Evolutionary conservation across 2,888 invertebrate genomes (phyloP), one percentile per base, ranked within the genome.

Genomic region (Sesia bembeciformis): DNA sequence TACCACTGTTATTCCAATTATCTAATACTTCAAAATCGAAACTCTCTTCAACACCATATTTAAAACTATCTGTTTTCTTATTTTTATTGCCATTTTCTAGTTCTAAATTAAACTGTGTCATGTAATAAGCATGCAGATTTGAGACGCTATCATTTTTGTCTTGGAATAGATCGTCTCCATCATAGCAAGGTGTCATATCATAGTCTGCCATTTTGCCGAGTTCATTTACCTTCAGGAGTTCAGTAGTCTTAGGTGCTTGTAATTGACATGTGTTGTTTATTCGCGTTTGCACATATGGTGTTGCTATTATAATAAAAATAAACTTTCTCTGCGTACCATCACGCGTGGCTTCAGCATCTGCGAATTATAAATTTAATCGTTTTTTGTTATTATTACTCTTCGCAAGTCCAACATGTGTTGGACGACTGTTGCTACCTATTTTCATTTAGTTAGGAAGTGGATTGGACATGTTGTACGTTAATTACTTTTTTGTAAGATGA

Each of bases 301-400:
- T 80, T 79, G 87, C 87, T 89, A 88, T 86, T 88, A 87, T 88
- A 87, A 83, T 81, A 87, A 86, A 87, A 88, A 88, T 89, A 89
- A 89, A 88, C 89, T 89, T 89, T 89, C 89, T 82, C 82, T 78
- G 68, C 71, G 72, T 71, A 71, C 64, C 78, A 76, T 80, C 81
- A 80, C 82, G 84, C 81, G 84, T 81, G 82, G 83, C 78, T 65
- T 56, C 63, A 63, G 80, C 87, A 88, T 88, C 88, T 89, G 89
- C 81, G 78, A 80, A 87, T 81, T 86, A 83, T 86, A 81, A 84
- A 80, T 75, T 78, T 81, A 80, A 83, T 81, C 68, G 74, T 72
- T 73, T 76, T 75, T 67, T 75, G 70, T 74, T 80, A 77, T 78
- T 79, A 78, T 73, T 76, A 69, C 62, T 68, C 62, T 65, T 65